These are phyloP conservation scores for Pocillopora grandis DNA, from an alignment of 92 coral and sea anemone genomes.

Conservation along the genomic window DNA sequence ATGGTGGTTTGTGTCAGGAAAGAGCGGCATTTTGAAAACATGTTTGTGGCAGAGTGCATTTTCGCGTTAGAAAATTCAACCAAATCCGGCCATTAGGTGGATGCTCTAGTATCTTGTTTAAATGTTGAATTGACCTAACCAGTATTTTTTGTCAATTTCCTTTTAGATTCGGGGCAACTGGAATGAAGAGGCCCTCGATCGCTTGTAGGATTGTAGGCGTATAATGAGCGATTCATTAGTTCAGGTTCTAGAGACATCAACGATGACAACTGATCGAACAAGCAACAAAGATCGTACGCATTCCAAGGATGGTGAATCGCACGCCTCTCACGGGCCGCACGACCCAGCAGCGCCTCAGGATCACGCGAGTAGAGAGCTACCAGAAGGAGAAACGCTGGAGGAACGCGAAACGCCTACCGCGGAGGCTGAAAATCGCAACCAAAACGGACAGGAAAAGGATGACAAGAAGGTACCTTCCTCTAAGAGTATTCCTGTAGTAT, in stretches of 20 bases:
- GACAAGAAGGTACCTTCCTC: conserved; percentile 73
- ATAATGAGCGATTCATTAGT: conserved; percentile 95
- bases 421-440: conserved; percentile 61
- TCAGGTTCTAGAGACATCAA: conserved; percentile 72
- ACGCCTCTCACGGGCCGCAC: conserved; percentile 47
- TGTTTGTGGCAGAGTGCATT: not conserved
- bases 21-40: conserved; percentile 25
- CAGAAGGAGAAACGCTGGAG: conserved; percentile 51
- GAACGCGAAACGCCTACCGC: conserved; percentile 44
- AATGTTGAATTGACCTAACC: not conserved
- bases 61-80: not conserved
- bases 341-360: conserved; percentile 39
- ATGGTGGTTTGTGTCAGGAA: not conserved
- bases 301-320: conserved; percentile 63
- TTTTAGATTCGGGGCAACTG: conserved; percentile 49
- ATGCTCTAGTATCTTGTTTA: not conserved
- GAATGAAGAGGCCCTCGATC: conserved; percentile 64
- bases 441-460: conserved; percentile 74
- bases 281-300: conserved; percentile 43
- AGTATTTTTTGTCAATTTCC: not conserved
- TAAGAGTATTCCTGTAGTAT: conserved; percentile 29
- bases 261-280: conserved; percentile 92
- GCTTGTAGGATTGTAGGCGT: conserved; percentile 57
- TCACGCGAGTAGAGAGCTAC: conserved; percentile 51
- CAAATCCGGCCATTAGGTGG: not conserved